phyloP scores from a whole-genome alignment of 2,797 vertebrate species.

The Alosa sapidissima region DNA sequence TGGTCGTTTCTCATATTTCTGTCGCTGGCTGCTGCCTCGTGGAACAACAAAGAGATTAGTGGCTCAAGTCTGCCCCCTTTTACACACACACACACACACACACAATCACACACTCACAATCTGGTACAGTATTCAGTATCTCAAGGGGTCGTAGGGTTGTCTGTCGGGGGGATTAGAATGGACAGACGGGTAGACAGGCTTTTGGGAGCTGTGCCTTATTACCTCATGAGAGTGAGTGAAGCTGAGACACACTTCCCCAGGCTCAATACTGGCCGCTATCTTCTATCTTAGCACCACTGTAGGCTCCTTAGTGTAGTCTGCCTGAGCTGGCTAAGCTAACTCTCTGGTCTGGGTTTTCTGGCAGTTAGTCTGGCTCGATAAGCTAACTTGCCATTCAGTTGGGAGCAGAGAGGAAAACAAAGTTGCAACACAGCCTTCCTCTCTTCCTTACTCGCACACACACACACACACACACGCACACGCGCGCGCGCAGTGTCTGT shows the following conservation, averaged over 20 bases:
- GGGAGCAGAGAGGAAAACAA: neutral
- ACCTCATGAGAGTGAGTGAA: neutral
- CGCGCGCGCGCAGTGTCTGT: neutral
- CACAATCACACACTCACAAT: neutral
- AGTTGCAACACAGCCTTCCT: neutral
- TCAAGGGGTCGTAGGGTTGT: neutral
- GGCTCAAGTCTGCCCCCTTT: conserved; percentile 2
- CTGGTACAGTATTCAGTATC: neutral
- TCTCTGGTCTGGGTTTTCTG: neutral
- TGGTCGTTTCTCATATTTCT: conserved; percentile 43
- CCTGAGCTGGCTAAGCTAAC: neutral
- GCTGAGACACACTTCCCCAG: neutral
- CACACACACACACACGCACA: neutral
- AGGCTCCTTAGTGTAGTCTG: neutral
- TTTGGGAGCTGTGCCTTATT: neutral
- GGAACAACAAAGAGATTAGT: conserved; percentile 13
- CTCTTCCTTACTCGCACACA: neutral
- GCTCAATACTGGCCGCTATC: neutral
- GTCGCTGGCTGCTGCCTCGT: neutral
- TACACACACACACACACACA: neutral
- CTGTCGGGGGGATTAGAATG: neutral
- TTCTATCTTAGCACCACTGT: neutral
- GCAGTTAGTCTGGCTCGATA: neutral
- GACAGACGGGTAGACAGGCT: neutral
- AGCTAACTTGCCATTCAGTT: neutral